Base-by-base conservation (phyloP, 2,888 invertebrate species). In the Arrhopalites spinosus region DNA sequence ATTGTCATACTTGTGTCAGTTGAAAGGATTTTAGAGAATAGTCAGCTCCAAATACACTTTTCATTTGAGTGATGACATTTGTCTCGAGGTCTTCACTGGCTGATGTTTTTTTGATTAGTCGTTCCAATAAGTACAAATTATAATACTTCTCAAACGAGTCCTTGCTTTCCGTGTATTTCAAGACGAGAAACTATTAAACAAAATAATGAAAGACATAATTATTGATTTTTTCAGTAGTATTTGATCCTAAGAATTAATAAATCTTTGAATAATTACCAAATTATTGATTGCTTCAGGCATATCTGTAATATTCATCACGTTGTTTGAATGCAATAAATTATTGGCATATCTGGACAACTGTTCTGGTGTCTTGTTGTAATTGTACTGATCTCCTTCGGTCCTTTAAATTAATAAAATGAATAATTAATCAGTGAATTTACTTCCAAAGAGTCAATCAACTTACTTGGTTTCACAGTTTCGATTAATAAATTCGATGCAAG, bases 81-180 rank as follows among this genome's bases (percentile, higher is more conserved):
- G 53, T 56, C 29, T 70, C 70, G 1, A 53, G 0, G 23, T 70
- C 70, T 0, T 70, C 70, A 59, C 59, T 59, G 59, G 59, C 23
- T 8, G 59, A 59, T 27, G 59, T 45, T 25, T 61, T 72, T 23
- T 72, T 72, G 27, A 72, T 61, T 2, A 72, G 45, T n/a, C 61
- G 61, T 23, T 61, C 56, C 2, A 72, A 27, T 7, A 72, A 25
- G 43, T 72, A 59, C 71, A 59, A 61, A 25, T 72, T 72, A 45
- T 72, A 72, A 61, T 72, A 72, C 45, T 61, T 72, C 25, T 72
- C 71, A n/a, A 72, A 72, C 2, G 71, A 72, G n/a, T 72, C 71
- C n/a, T 72, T 72, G 36, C 71, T 72, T 36, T 72, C 71, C 30
- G 61, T 61, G 71, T 36, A 72, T 25, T 72, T 72, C 30, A 72